phyloP scores from a whole-genome alignment of 2,113 vertebrate genomes.

The Dromaius novaehollandiae region DNA sequence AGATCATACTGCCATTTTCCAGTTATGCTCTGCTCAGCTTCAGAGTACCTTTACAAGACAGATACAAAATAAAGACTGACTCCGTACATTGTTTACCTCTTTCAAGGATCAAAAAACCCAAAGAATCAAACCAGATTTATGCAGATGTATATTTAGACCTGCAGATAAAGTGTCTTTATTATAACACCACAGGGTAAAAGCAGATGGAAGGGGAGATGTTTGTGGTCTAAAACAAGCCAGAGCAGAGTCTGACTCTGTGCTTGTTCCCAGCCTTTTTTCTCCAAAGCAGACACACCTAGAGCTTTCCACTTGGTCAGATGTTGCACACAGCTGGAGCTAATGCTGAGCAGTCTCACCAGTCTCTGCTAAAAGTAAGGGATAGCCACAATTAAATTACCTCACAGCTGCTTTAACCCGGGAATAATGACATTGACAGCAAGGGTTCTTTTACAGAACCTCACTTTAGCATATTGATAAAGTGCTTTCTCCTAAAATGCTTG shows the following conservation, averaged over 20 bases:
- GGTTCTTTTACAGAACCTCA: background rate
- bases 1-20: background rate
- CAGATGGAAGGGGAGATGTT: background rate
- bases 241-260: no score
- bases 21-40: background rate
- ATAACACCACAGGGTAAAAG: background rate
- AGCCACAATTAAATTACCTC: background rate
- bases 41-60: background rate
- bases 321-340: background rate
- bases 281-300: background rate
- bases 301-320: background rate
- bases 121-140: accelerated
- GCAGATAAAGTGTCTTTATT: background rate
- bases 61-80: background rate
- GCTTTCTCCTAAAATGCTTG: background rate
- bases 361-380: background rate
- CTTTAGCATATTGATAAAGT: background rate
- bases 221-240: no score
- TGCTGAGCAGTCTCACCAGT: accelerated
- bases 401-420: background rate
- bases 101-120: background rate
- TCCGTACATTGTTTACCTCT: background rate
- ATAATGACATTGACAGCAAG: background rate
- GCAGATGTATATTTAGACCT: background rate
- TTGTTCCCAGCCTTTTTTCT: background rate